Percentiles rank a stretch among this genome's conserved stretches.
These are phyloP conservation scores for Bungarus multicinctus DNA, from an alignment of 2,113 vertebrate genomes.

Conservation along the genomic window DNA sequence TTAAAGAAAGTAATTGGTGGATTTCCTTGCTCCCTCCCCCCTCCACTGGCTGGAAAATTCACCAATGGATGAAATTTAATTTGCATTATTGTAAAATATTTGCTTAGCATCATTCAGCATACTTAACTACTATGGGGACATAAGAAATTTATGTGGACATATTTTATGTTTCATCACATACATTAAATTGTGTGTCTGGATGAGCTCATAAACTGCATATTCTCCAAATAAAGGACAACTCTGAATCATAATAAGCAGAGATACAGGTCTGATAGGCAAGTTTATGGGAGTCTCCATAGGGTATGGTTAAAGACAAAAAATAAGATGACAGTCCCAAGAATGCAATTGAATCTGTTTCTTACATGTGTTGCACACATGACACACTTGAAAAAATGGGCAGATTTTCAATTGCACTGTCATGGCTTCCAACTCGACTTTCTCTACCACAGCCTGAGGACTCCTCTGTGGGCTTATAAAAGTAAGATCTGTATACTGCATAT, in stretches of 20 bases:
- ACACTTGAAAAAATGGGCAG: not conserved
- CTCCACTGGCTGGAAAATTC: not conserved
- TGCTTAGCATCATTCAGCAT: not conserved
- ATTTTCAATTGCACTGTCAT: not conserved
- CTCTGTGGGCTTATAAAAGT: not conserved
- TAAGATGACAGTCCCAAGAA: not conserved
- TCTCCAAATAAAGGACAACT: not conserved
- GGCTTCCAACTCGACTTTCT: not conserved
- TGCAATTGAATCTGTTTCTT: not conserved
- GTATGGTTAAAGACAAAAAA: not conserved
- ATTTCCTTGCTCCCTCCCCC: not conserved
- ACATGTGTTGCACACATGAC: not conserved
- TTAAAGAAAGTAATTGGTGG: not conserved
- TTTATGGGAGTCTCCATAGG: not conserved
- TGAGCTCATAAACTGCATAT: not conserved
- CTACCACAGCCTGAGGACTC: not conserved
- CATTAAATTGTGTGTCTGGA: not conserved
- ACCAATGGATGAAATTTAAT: not conserved
- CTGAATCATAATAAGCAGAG: not conserved
- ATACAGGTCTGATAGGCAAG: not conserved
- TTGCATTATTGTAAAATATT: not conserved
- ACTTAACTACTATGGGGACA: not conserved
- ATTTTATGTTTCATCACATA: not conserved
- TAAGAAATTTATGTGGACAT: not conserved
- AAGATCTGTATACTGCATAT: not conserved